Conservation (phyloP, 2,113 vertebrate species). For the Oncorhynchus masou region DNA sequence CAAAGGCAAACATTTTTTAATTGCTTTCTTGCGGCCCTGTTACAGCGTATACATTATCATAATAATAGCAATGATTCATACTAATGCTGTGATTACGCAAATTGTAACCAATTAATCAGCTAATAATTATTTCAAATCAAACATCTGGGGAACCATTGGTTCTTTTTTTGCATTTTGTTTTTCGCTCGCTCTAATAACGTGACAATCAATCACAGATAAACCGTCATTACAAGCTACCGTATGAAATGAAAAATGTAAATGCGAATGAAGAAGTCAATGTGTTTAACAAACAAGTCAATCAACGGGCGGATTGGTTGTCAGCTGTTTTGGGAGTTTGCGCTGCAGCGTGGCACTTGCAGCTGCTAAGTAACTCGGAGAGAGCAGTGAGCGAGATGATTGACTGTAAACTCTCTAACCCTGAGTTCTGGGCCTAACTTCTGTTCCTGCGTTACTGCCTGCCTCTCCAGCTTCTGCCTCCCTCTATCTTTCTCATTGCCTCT, state of each 20-base stretch:
- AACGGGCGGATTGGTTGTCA: background rate
- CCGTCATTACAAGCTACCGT: background rate
- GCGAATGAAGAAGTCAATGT: background rate
- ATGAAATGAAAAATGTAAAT: slow-evolving; percentile 6
- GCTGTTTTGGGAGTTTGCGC: background rate
- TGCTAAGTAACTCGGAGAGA: slow-evolving; percentile 28
- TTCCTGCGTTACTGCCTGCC: slow-evolving; percentile 39
- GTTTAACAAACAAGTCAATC: slow-evolving; percentile 3
- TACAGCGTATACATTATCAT: background rate
- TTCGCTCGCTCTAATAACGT: background rate
- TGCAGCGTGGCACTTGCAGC: slow-evolving; percentile 2
- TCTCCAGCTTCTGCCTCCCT: slow-evolving; percentile 11
- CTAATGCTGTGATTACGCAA: slow-evolving; percentile 4
- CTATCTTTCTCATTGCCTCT: background rate
- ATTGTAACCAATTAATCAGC: slow-evolving; percentile 6
- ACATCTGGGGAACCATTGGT: background rate
- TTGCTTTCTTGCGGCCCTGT: background rate
- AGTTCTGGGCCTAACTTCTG: slow-evolving; percentile 19
- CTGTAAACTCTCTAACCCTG: slow-evolving; percentile 37
- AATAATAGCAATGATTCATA: background rate
- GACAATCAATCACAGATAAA: slow-evolving; percentile 1
- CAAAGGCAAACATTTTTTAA: background rate
- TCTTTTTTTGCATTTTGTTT: background rate
- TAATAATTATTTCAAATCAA: slow-evolving; percentile 10
- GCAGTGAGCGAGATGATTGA: slow-evolving; percentile 32